Base-by-base conservation (phyloP, 2,888 invertebrate genomes). In the Tetrapedia diversipes region DNA sequence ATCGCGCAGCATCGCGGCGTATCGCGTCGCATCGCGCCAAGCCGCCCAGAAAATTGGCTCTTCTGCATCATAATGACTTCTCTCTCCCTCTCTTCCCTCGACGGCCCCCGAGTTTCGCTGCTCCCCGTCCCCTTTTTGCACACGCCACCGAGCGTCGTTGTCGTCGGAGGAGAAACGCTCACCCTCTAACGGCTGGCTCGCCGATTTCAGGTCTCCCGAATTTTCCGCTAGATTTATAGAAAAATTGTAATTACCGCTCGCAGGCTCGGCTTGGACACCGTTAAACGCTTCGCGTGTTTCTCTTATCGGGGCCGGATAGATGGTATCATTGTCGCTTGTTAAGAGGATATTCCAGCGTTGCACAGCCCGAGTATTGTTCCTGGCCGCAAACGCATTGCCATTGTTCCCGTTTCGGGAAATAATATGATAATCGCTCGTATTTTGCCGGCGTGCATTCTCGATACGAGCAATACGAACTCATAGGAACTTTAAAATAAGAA, bases 21-120 rank as follows among this genome's bases (percentile, higher is more conserved):
- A 87, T 89, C 87, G 88, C 87, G 86, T 87, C 89, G 89, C 89
- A 89, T 90, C 90, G 88, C 89, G 88, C 89, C 91, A 91, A 91
- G 91, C 91, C 91, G 91, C 90, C 91, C 91, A 91, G 91, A 91
- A 91, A 91, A 91, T 91, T 91, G 91, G 90, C 91, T 91, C 91
- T 89, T 91, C 91, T 91, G 91, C 91, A 92, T 92, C 89, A 91
- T 91, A 92, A 92, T 92, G 91, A 91, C 90, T 89, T 88, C 86
- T 81, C 80, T 83, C 77, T 63, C 81, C 59, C 71, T 56, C 83
- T 68, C 63, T 74, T 66, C 45, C 59, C 59, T 43, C 49, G 11
- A 39, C 54, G 22, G n/a, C 19, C 60, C 24, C 60, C 22, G 53
- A 24, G 43, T 41, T 22, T 69, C 29, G 2, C 41, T 57, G 22